A percentile compares a stretch with the other conserved stretches of the same genome.
These are phyloP conservation scores for Pelecanoides urinatrix DNA, from an alignment of 2,113 vertebrate species.

Conservation along the genomic window DNA sequence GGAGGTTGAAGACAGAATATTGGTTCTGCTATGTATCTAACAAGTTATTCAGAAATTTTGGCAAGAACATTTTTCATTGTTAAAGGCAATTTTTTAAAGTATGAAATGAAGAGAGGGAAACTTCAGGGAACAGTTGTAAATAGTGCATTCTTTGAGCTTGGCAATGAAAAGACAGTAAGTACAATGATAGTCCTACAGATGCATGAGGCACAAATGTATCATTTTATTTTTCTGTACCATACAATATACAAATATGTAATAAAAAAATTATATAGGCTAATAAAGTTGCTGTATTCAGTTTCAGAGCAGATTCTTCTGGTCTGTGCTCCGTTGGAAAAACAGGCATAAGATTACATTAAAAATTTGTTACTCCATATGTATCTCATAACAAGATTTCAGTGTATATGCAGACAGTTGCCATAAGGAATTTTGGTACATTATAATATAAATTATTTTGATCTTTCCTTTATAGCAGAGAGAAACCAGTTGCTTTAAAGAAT, in stretches of 20 bases:
- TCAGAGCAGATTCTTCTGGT: background rate
- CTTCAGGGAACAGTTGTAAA: background rate
- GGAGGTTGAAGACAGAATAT: background rate
- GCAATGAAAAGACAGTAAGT: background rate
- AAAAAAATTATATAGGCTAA: background rate
- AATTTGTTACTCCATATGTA: background rate
- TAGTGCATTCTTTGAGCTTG: background rate
- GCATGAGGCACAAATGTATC: background rate
- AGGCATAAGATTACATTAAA: background rate
- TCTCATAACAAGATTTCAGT: background rate
- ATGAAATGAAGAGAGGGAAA: background rate
- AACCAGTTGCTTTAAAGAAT: background rate
- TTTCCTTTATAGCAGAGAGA: background rate
- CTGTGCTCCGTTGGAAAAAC: background rate
- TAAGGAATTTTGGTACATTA: background rate
- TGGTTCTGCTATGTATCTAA: background rate
- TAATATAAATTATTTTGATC: background rate
- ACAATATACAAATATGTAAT: background rate
- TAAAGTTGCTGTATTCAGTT: background rate
- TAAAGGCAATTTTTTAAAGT: background rate
- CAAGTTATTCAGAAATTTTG: background rate
- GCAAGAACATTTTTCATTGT: background rate
- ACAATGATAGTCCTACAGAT: background rate
- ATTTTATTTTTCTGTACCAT: background rate
- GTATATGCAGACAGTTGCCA: background rate